Evolutionary conservation across 2,797 vertebrate species (phyloP), one percentile per base, ranked within the genome.

Genomic region (Buphagus erythrorhynchus): DNA sequence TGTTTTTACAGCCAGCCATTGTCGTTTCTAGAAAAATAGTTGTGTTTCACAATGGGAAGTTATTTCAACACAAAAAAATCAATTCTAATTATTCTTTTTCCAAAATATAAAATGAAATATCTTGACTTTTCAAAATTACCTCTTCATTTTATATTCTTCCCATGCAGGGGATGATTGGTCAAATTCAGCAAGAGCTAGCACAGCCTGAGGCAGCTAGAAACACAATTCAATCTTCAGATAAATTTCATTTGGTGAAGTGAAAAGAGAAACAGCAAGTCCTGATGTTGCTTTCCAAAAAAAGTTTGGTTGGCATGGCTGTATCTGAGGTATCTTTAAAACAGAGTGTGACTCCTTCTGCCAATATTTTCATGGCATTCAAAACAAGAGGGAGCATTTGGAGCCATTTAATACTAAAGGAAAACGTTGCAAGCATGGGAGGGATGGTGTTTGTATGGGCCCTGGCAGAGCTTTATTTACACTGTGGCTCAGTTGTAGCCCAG

Each of bases 391-490:
- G 52, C 40, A 7, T 84, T 75, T 81, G 59, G 78, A 89, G 63
- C 63, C 82, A 4, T 72, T 88, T 81, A 75, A 43, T 68, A 49
- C 52, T 18, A 16, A 48, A 62, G 86, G 66, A 52, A 36, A 33
- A 49, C 63, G 36, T 9, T 86, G 63, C 49, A 57, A 46, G 67
- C 42, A n/a, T 20, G n/a, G 35, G 55, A 68, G 68, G 42, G 63
- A 69, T 16, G n/a, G 54, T 2, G 11, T 46, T 49, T 74, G 81
- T 21, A 33, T 28, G 86, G 31, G 36, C 61, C 68, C 61, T 72
- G 75, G 54, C 81, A 78, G 88, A 94, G 52, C 35, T 77, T 94
- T 96, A 80, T 96, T 97, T 92, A 42, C 87, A 28, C 75, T 66
- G 63, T 73, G 88, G 74, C 86, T 93, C 94, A 90, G 61, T 18